These are phyloP conservation scores for Onychomys arenicola DNA, from an alignment of 2,797 vertebrate species.

Conservation along the genomic window DNA sequence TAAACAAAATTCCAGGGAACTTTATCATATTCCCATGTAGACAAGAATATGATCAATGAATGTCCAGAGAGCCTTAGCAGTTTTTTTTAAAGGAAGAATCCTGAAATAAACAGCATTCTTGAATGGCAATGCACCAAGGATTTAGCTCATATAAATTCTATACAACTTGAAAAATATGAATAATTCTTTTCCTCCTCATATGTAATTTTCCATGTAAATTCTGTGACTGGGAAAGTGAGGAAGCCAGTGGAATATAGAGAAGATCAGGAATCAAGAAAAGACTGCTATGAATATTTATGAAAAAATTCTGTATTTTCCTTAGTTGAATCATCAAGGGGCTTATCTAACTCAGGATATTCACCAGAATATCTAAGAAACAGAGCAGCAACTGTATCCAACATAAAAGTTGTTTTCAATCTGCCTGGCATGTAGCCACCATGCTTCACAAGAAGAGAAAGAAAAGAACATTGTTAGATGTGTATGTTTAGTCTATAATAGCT, in stretches of 20 bases:
- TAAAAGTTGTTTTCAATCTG: not conserved
- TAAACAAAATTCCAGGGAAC: constrained; percentile 27
- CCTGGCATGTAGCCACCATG: not conserved
- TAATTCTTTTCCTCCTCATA: not conserved
- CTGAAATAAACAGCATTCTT: constrained; percentile 2
- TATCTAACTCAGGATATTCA: not conserved
- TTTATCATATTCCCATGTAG: constrained; percentile 52
- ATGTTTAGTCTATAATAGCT: not conserved
- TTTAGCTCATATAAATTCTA: not conserved
- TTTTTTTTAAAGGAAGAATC: constrained; percentile 26
- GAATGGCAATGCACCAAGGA: not conserved
- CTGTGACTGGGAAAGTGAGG: no score
- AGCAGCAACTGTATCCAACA: not conserved
- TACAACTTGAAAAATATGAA: not conserved
- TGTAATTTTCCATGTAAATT: not conserved
- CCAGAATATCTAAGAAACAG: not conserved
- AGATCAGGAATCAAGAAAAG: not conserved
- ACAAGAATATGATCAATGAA: constrained; percentile 17
- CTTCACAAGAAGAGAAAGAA: no score
- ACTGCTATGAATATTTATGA: rapidly evolving
- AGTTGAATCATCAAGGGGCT: not conserved
- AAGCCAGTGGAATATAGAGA: not conserved
- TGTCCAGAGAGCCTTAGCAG: constrained; percentile 15
- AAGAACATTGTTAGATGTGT: not conserved
- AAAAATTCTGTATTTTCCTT: not conserved